Evolutionary conservation across 2,113 vertebrate species (phyloP), one percentile per base, ranked within the genome.

Genomic region (Prunella fulvescens): DNA sequence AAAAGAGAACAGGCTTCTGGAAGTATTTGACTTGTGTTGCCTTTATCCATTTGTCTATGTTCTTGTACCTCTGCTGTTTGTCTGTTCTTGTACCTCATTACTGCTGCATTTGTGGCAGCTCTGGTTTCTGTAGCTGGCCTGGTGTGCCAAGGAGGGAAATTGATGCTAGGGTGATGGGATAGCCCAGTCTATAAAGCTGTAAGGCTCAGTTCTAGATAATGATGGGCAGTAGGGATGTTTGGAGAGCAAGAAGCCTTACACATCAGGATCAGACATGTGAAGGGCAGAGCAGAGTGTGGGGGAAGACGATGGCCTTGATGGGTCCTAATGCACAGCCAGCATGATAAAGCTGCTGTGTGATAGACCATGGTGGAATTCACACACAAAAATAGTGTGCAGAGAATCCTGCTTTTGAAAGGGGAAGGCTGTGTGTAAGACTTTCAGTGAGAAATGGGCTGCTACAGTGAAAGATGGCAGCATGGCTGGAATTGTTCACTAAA

Each of bases 1-100:
- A 31, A 90, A 94, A 93, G 82, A 93, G 81, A 91, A 47, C 28
- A 83, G 88, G 50, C 54, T 92, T 94, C 62, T 96, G 74, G 74
- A 92, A 81, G 90, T 70, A 78, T 89, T 70, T 93, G 92, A 81
- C 76, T 91, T 92, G 54, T 71, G 40, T 92, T 37, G 56, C 69
- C 45, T 56, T 67, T 92, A 82, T 22, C 37, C 35, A 28, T 94
- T 94, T 89, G 40, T 93, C n/a, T 90, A 13, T 81, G 56, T 95
- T 33, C 71, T 86, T 72, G 33, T 88, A 65, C 78, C 31, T 92
- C 86, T 57, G 24, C 28, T n/a, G n/a, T 94, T 94, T 89, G 40
- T 93, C n/a, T 90, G 56, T 95, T 33, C 71, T 86, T 72, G 33
- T 88, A 65, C 78, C 26, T 56, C 56, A 25, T 54, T 88, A 57